phyloP scores from a whole-genome alignment of 2,888 invertebrate species.

The Poecilobothrus nobilitatus region DNA sequence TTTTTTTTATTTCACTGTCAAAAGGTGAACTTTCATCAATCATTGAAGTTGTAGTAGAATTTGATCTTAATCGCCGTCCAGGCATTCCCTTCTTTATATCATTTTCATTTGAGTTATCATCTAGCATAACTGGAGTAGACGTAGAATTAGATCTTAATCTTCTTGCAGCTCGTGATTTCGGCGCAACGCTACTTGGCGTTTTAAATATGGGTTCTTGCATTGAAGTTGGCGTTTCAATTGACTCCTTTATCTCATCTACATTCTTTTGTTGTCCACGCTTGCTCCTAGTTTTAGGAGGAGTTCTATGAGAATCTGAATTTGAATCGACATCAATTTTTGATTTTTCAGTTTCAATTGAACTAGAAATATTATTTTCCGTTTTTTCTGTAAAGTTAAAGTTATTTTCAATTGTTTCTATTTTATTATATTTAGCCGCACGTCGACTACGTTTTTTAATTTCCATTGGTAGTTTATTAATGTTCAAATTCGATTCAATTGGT shows the following conservation, averaged over 20 bases:
- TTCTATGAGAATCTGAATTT: neutral
- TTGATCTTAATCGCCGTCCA: neutral
- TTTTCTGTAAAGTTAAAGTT: no score
- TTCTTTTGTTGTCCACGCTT: neutral
- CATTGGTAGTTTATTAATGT: no score
- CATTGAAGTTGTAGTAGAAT: neutral
- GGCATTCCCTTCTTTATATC: neutral
- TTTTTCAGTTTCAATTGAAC: no score
- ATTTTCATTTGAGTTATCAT: no score
- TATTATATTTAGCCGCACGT: no score
- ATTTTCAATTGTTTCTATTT: no score
- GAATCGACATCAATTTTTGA: neutral
- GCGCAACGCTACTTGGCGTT: neutral
- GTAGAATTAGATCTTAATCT: neutral
- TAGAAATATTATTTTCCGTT: no score
- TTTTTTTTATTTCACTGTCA: neutral
- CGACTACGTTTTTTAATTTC: no score
- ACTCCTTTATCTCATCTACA: neutral
- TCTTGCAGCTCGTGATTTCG: neutral
- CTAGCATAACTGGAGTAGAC: neutral
- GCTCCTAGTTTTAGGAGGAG: neutral
- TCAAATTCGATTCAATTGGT: no score
- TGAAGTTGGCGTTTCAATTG: neutral
- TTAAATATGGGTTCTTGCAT: neutral
- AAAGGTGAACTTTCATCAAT: neutral